Evolutionary conservation across 2,113 vertebrate species (phyloP).

Genomic region (Micronisus gabar): DNA sequence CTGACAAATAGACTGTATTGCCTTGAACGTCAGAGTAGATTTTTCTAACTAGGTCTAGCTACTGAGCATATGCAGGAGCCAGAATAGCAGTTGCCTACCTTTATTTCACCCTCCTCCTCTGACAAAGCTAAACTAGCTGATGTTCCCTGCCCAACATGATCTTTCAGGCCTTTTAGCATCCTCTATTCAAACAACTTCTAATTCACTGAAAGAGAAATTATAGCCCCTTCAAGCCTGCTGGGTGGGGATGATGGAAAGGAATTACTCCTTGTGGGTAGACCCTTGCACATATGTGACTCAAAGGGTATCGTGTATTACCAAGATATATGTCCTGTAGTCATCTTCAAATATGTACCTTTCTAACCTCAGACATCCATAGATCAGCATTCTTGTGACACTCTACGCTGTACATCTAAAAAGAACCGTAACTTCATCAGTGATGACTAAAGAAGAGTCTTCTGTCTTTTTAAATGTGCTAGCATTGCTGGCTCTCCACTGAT

Average conservation of each 20-base stretch:
- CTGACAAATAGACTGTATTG: constrained; percentile 39
- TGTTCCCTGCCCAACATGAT: neutral
- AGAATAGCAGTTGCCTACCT: constrained; percentile 59
- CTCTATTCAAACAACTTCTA: neutral
- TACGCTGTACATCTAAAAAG: neutral
- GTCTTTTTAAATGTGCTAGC: neutral
- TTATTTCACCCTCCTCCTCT: constrained; percentile 59
- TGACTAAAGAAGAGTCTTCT: neutral
- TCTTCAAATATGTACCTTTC: neutral
- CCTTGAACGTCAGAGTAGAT: constrained; percentile 42
- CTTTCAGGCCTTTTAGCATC: neutral
- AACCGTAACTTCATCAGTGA: neutral
- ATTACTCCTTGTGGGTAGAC: neutral
- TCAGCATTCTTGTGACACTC: neutral
- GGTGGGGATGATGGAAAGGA: neutral
- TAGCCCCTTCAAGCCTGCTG: neutral
- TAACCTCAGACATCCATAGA: neutral
- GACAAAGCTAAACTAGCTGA: constrained; percentile 32
- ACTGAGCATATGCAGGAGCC: constrained; percentile 56
- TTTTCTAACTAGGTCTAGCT: constrained; percentile 65
- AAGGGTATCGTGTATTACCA: neutral
- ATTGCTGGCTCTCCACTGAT: neutral
- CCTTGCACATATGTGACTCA: neutral
- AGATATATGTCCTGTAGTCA: neutral
- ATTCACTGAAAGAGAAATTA: neutral